A percentile compares a stretch with the other conserved stretches of the same genome.
Evolutionary conservation across 2,888 invertebrate genomes (phyloP).

Genomic region (Apamea sordens): DNA sequence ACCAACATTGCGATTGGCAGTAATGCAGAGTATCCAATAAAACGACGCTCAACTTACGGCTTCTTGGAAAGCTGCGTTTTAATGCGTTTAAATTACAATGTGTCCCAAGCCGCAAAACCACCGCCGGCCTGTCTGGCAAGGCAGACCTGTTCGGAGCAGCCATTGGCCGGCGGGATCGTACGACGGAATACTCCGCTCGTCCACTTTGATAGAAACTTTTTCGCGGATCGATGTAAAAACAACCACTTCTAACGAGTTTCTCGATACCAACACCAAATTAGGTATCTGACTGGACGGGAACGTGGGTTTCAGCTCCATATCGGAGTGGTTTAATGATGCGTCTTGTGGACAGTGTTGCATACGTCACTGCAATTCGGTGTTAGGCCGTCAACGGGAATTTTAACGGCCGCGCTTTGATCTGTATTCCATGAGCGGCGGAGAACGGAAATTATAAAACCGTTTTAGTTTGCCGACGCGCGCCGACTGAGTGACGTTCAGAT

Average conservation of each 20-base stretch:
- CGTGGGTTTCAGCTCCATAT: constrained; percentile 72
- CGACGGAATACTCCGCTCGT: constrained; percentile 70
- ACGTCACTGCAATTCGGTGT: constrained; percentile 66
- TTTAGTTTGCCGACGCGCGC: constrained; percentile 60
- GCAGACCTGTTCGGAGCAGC: constrained; percentile 68
- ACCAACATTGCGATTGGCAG: constrained; percentile 21
- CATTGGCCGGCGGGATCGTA: constrained; percentile 72
- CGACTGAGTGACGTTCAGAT: constrained; percentile 34
- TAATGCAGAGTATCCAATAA: constrained; percentile 53
- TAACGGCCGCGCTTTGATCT: constrained; percentile 79
- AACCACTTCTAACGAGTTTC: constrained; percentile 84
- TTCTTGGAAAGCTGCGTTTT: constrained; percentile 65
- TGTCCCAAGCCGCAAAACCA: constrained; percentile 55
- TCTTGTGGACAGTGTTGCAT: constrained; percentile 39
- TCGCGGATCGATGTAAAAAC: constrained; percentile 79
- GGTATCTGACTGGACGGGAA: constrained; percentile 74
- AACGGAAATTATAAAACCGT: constrained; percentile 83
- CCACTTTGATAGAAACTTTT: constrained; percentile 83
- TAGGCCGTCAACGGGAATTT: constrained; percentile 76
- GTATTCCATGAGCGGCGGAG: constrained; percentile 75
- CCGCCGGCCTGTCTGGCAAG: constrained; percentile 77
- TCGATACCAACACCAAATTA: constrained; percentile 83
- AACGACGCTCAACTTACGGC: constrained; percentile 47
- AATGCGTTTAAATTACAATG: constrained; percentile 63
- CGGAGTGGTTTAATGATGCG: constrained; percentile 65